Conservation (phyloP, 2,113 vertebrate genomes). For the Epinephelus fuscoguttatus region DNA sequence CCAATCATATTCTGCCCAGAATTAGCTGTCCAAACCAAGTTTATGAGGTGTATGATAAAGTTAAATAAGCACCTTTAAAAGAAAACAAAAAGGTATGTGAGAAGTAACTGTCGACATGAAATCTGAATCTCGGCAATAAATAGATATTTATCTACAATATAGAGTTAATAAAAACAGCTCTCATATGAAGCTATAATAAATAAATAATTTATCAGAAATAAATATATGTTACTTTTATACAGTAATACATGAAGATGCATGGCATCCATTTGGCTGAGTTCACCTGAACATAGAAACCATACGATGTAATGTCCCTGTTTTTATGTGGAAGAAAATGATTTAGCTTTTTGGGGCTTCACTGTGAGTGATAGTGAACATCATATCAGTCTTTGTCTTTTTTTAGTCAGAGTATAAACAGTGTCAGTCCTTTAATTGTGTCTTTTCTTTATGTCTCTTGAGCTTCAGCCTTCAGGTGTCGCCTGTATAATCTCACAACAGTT, state of each 20-base stretch:
- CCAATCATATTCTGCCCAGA: not conserved
- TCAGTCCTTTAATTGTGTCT: slow-evolving; percentile 30
- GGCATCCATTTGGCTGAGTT: slow-evolving; percentile 85
- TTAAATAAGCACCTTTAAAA: slow-evolving; percentile 35
- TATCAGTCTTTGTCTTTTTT: slow-evolving; percentile 24
- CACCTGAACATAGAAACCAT: slow-evolving; percentile 75
- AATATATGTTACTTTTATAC: slow-evolving; percentile 87
- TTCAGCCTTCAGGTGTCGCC: slow-evolving; percentile 34
- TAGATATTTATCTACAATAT: slow-evolving; percentile 80
- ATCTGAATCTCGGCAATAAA: slow-evolving; percentile 83
- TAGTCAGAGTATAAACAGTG: slow-evolving; percentile 29
- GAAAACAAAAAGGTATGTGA: slow-evolving; percentile 7
- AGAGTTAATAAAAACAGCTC: slow-evolving; percentile 79
- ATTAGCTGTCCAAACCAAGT: not conserved
- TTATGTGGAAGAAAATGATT: not conserved
- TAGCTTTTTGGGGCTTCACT: slow-evolving; percentile 32
- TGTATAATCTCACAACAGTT: slow-evolving; percentile 27
- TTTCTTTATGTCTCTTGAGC: slow-evolving; percentile 12
- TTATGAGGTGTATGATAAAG: not conserved
- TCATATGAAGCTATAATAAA: slow-evolving; percentile 87
- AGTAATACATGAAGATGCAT: slow-evolving; percentile 88
- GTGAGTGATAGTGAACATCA: slow-evolving; percentile 31
- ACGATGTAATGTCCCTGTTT: slow-evolving; percentile 59
- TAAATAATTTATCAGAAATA: slow-evolving; percentile 91
- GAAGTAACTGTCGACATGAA: slow-evolving; percentile 60